These are phyloP conservation scores for Thelaira solivaga DNA, from an alignment of 2,888 invertebrate species.

Conservation along the genomic window DNA sequence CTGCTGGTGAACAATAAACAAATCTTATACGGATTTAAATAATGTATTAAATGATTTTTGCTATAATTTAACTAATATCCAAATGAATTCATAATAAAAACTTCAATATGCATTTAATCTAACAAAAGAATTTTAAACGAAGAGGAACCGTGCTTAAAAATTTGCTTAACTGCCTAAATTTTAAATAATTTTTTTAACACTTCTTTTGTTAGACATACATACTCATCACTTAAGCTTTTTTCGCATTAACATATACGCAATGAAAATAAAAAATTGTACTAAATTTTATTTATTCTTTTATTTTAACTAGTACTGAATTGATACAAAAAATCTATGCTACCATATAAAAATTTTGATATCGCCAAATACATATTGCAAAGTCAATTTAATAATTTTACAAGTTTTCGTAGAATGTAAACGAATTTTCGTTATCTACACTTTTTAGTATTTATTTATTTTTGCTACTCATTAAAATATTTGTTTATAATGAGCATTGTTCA, in stretches of 20 bases:
- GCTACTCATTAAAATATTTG: not conserved
- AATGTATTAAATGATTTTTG: slow-evolving; percentile 42
- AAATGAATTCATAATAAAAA: slow-evolving; percentile 12
- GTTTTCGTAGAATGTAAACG: too few relatives aligned
- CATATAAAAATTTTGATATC: too few relatives aligned
- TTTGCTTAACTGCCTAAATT: too few relatives aligned
- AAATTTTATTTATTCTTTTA: too few relatives aligned
- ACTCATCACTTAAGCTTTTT: slow-evolving; percentile 23
- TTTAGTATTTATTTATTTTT: not conserved
- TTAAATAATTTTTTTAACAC: too few relatives aligned
- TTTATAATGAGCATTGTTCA: not conserved
- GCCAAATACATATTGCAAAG: too few relatives aligned
- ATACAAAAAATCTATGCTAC: too few relatives aligned
- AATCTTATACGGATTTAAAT: not conserved
- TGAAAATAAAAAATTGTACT: too few relatives aligned
- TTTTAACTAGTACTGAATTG: too few relatives aligned
- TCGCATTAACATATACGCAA: too few relatives aligned
- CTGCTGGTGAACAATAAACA: slow-evolving; percentile 72
- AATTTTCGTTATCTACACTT: too few relatives aligned
- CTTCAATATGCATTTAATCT: slow-evolving; percentile 47
- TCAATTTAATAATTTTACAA: too few relatives aligned
- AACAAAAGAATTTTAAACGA: not conserved
- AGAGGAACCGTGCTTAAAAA: slow-evolving; percentile 11
- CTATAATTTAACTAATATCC: slow-evolving; percentile 35
- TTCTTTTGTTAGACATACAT: slow-evolving; percentile 26